A percentile compares a stretch with the other conserved stretches of the same genome.
These are phyloP conservation scores for Neoarius graeffei DNA, from an alignment of 2,113 vertebrate species.

Conservation along the genomic window DNA sequence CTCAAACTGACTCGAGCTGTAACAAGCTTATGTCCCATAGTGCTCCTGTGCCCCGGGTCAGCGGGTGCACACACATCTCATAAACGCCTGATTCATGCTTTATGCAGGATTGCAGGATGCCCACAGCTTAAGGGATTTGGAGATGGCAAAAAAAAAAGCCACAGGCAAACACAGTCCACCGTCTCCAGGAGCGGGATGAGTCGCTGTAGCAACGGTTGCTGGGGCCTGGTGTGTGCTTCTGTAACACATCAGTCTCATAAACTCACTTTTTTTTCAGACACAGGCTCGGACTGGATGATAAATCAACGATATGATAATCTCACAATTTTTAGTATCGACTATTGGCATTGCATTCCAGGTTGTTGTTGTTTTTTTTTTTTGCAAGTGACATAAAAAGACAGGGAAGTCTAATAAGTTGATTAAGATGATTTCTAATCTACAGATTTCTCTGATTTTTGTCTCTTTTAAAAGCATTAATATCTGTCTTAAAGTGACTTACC, in stretches of 20 bases:
- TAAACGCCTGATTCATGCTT: conserved; percentile 25
- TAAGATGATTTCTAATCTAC: background rate
- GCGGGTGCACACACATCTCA: conserved; percentile 32
- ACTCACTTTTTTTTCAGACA: background rate
- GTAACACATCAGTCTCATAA: background rate
- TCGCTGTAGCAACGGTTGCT: conserved; percentile 40
- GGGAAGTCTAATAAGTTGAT: background rate
- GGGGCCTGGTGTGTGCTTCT: conserved; percentile 4
- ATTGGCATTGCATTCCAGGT: background rate
- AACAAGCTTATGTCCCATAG: conserved; percentile 55
- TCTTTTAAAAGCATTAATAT: too few relatives aligned
- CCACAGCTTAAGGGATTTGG: conserved; percentile 56
- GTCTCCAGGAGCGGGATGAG: conserved; percentile 33
- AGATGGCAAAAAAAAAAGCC: conserved; percentile 25
- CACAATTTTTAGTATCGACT: too few relatives aligned
- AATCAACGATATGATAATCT: background rate
- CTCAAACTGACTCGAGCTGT: conserved; percentile 43
- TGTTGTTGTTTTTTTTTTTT: background rate
- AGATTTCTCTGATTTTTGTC: background rate
- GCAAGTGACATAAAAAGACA: background rate
- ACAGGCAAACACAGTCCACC: conserved; percentile 46
- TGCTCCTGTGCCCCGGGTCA: conserved; percentile 48
- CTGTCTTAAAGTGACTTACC: too few relatives aligned
- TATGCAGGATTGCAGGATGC: conserved; percentile 50
- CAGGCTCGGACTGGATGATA: background rate